Evolutionary conservation across 2,888 invertebrate species (phyloP).

Genomic region (Phorcus lineatus): DNA sequence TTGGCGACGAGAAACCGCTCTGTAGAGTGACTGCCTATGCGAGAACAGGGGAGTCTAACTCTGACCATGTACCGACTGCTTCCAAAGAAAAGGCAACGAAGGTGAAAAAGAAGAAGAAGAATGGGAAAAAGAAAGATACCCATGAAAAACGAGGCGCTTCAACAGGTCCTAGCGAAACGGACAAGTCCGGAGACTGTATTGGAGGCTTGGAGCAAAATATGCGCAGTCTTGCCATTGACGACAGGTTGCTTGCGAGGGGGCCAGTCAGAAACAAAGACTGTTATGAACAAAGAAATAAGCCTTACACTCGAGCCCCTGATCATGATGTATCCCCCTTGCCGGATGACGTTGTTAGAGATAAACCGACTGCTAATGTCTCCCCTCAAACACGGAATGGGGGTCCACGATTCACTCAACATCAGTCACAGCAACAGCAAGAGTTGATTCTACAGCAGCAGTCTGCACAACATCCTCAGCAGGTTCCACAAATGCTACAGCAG

Average conservation of each 20-base stretch:
- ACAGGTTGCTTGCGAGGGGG: too few relatives aligned
- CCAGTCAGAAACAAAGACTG: not conserved
- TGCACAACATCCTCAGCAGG: not conserved
- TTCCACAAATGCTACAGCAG: not conserved
- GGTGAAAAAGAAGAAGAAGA: conserved; percentile 7
- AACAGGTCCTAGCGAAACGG: too few relatives aligned
- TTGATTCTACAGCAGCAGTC: not conserved
- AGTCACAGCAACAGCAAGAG: not conserved
- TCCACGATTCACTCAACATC: not conserved
- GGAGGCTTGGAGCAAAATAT: too few relatives aligned
- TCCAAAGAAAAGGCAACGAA: not conserved
- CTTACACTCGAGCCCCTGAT: not conserved
- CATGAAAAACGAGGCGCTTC: not conserved
- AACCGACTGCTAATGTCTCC: too few relatives aligned
- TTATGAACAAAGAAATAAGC: not conserved
- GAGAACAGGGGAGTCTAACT: not conserved
- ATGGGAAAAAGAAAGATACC: not conserved
- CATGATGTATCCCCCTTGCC: not conserved
- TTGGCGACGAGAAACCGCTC: not conserved
- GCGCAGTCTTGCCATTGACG: too few relatives aligned
- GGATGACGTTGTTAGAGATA: not conserved
- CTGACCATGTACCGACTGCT: not conserved
- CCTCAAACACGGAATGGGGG: not conserved
- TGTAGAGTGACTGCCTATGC: not conserved
- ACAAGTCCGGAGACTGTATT: too few relatives aligned